Base-by-base conservation (phyloP, 2,888 invertebrate species). In the Sminthurides aquaticus region DNA sequence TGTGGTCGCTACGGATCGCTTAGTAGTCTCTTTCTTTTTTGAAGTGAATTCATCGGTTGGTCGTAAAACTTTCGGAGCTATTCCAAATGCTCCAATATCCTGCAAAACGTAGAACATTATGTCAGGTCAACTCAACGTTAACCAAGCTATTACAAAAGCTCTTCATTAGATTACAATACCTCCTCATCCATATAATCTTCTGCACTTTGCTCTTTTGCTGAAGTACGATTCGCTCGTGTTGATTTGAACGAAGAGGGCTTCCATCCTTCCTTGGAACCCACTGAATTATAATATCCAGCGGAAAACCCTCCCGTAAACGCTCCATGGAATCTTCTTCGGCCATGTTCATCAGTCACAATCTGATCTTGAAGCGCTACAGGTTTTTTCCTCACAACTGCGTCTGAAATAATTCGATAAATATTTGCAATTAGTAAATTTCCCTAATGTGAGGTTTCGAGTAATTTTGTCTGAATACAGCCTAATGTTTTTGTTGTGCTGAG, bases 131-230 rank as follows among this genome's bases (percentile, higher is more conserved):
- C 8, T 11, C 8, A 20, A 66, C 29, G 20, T 63, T 5, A 61
- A 56, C n/a, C n/a, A n/a, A n/a, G n/a, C n/a, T n/a, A n/a, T n/a
- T n/a, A n/a, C n/a, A 57, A 28, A n/a, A 27, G 26, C 56, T 29
- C 11, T 59, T 48, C 34, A 18, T 57, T 11, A 18, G 57, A n/a
- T n/a, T n/a, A n/a, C n/a, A n/a, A n/a, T 74, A 84, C 84, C 79
- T 99, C 99, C 15, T 92, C 91, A 78, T 99, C 99, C 99, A 99
- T 99, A 76, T 90, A 99, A 80, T 98, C 96, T 78, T 93, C 89
- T 0, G 95, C 90, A 70, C 82, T 84, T 78, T 89, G 90, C 49
- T 82, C 76, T 34, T 70, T 72, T 8, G 79, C 75, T 11, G 77
- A 78, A 58, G 79, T 80, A 74, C 88, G 89, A 64, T 88, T 89